Evolutionary conservation across 2,797 vertebrate species (phyloP), one percentile per base, ranked within the genome.

Genomic region (Alfaro cultratus): DNA sequence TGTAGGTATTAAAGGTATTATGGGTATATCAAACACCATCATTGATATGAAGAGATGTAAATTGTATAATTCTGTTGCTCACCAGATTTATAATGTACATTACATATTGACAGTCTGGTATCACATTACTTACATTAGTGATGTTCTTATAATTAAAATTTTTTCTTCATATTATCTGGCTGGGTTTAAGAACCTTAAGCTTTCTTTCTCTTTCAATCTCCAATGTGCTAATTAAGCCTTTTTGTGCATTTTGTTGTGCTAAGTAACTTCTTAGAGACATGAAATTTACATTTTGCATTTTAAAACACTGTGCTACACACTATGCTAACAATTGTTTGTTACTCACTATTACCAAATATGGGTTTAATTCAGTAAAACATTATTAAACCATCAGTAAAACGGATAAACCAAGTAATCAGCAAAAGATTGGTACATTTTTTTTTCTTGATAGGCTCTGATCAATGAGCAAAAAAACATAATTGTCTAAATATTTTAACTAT

Each of bases 221-320:
- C 21, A 36, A 1, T 13, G 29, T 26, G 29, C 45, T 57, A 31
- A 73, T 31, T 64, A 41, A 11, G 64, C 12, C 0, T 12, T 7
- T 3, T 74, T 39, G 13, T 41, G 31, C 8, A 74, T 36, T 36
- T 36, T 43, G 36, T 15, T 23, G 9, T 12, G 29, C 18, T 13
- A 51, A 12, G 12, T 21, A 15, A 31, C 29, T 74, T 74, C 45
- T 36, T 10, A 18, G 62, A 64, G 60, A 41, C 21, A 2, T 39
- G 11, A 39, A 51, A 90, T 88, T 87, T 51, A 6, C 45, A 83
- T 73, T 29, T 26, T 49, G 81, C 86, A 85, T 85, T 85, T 88
- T 82, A 80, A 55, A 74, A 62, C 39, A 36, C 71, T 31, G 83
- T 29, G 47, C 60, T 51, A 74, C 29, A 76, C 67, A 80, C 86